Conservation (phyloP, 2,113 vertebrate species). For the Clupea harengus region DNA sequence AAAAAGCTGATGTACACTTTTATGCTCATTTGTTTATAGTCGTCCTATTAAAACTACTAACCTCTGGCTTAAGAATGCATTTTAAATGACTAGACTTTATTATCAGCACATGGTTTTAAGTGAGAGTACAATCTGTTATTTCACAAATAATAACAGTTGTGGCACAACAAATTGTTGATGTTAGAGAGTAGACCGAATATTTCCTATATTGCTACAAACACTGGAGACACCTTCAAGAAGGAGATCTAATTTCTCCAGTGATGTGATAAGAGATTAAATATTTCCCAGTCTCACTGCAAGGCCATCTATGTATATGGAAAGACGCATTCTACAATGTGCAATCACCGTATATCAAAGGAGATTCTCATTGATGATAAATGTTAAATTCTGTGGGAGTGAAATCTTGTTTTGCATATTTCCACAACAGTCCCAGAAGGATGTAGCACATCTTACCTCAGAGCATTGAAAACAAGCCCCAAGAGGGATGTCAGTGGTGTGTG, state of each 20-base stretch:
- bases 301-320: neutral
- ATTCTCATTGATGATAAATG: neutral
- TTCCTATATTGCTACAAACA: neutral
- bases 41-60: neutral
- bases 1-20: neutral
- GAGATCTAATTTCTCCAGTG: neutral
- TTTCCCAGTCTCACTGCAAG: neutral
- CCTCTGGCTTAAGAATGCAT: neutral
- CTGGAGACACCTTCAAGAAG: neutral
- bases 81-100: too few species aligned
- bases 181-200: neutral
- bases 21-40: neutral
- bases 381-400: conserved; percentile 49
- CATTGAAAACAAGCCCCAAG: conserved; percentile 76
- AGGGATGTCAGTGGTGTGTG: conserved; percentile 68
- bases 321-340: neutral
- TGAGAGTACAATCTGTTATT: neutral
- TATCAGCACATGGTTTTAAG: neutral
- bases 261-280: neutral
- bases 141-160: neutral
- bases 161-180: neutral
- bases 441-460: conserved; percentile 73
- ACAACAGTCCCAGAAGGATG: conserved; percentile 58
- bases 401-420: conserved; percentile 55
- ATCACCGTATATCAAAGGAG: neutral